These are phyloP conservation scores for Aleiodes sp. DNA, from an alignment of 1,140 invertebrate genomes.

Conservation along the genomic window DNA sequence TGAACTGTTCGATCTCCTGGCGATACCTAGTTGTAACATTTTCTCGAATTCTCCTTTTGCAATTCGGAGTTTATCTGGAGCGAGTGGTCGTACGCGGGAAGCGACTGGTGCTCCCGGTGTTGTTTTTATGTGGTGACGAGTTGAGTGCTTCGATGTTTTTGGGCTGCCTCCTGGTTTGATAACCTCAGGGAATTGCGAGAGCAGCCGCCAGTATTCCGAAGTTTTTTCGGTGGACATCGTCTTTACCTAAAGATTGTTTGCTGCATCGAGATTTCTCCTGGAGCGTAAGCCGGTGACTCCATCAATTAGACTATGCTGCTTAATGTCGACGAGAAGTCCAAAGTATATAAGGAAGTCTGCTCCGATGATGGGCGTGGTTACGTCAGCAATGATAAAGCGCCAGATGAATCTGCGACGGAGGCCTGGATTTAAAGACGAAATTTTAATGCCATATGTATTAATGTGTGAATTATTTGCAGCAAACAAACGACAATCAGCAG, in stretches of 20 bases:
- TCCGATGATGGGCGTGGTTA: slow-evolving; percentile 55
- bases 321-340: slow-evolving; percentile 51
- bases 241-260: no score
- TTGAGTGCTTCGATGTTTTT: no score
- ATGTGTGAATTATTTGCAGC: slow-evolving; percentile 43
- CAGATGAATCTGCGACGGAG: slow-evolving; percentile 48
- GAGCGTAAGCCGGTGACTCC: neutral
- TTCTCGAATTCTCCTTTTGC: no score
- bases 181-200: no score
- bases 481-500: slow-evolving; percentile 29
- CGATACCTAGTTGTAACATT: no score
- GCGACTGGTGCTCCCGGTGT: no score
- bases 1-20: no score
- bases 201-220: no score
- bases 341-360: slow-evolving; percentile 57
- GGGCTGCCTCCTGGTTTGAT: slow-evolving; percentile 47
- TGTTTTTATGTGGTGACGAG: slow-evolving; percentile 38
- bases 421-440: slow-evolving; percentile 42
- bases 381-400: slow-evolving; percentile 59
- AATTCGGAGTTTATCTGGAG: no score
- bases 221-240: no score
- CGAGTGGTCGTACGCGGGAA: no score
- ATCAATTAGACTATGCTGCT: slow-evolving; percentile 47
- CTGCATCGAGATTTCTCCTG: slow-evolving; percentile 18
- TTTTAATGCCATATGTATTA: slow-evolving; percentile 49